Percentiles rank a stretch among this genome's conserved stretches.
phyloP scores from a whole-genome alignment of 2,113 vertebrate genomes.

The Scalopus aquaticus region DNA sequence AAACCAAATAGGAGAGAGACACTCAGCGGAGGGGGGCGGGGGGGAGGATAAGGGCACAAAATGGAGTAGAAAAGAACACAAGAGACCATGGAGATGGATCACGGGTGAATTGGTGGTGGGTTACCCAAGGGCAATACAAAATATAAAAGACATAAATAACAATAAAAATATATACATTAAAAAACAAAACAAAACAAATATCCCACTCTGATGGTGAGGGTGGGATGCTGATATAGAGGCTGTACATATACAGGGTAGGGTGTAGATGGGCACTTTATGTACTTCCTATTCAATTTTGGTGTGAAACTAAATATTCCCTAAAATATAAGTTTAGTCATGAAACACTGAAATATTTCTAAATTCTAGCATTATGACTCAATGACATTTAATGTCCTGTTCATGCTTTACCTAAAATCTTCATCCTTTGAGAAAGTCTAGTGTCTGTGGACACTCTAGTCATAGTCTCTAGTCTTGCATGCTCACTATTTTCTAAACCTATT shows the following conservation, averaged over 20 bases:
- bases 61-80: too few species aligned
- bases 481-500: not conserved
- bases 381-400: not conserved
- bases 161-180: too few species aligned
- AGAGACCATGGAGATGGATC: too few species aligned
- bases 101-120: too few species aligned
- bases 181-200: too few species aligned
- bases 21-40: too few species aligned
- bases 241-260: fast-evolving
- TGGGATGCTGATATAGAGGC: too few species aligned
- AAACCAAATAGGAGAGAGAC: too few species aligned
- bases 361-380: not conserved
- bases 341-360: not conserved
- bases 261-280: not conserved
- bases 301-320: not conserved
- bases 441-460: not conserved
- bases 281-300: not conserved
- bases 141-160: too few species aligned
- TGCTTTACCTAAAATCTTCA: not conserved
- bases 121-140: too few species aligned
- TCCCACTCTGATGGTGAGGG: not conserved
- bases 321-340: not conserved
- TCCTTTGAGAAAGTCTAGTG: not conserved
- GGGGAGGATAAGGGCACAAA: too few species aligned
- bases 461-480: not conserved